These are phyloP conservation scores for Diplogasteroides magnus DNA, from an alignment of 1,140 invertebrate species.

Conservation along the genomic window DNA sequence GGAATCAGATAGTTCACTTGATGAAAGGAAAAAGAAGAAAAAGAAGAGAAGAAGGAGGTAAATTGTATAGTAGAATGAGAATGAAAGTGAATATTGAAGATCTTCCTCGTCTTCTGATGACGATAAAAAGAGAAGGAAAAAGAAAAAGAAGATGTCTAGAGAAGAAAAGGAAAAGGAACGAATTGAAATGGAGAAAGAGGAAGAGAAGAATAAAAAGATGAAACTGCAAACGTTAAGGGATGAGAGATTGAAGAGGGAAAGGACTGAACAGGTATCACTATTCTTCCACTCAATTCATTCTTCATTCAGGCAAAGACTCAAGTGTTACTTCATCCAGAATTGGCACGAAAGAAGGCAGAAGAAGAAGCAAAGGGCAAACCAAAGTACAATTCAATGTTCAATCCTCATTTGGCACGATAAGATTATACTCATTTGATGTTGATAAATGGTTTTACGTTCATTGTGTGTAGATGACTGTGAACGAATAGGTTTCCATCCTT, in stretches of 20 bases:
- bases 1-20: constrained; percentile 1
- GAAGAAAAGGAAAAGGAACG: constrained; percentile 10
- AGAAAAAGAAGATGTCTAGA: neutral
- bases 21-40: constrained; percentile 7
- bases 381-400: constrained; percentile 87
- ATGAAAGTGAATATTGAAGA: neutral
- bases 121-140: neutral
- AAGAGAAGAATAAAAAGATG: constrained; percentile 6
- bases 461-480: too few relatives aligned
- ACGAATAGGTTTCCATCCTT: too few relatives aligned
- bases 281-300: neutral
- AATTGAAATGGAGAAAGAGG: constrained; percentile 63
- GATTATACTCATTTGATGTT: neutral
- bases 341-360: constrained; percentile 55
- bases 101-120: neutral
- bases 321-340: constrained; percentile 23
- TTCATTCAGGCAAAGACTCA: neutral
- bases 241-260: constrained; percentile 39
- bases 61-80: constrained; percentile 8
- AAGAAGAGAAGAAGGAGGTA: constrained; percentile 62
- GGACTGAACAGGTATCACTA: constrained; percentile 62
- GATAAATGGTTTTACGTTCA: too few relatives aligned
- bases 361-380: constrained; percentile 48
- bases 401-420: constrained; percentile 74
- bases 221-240: constrained; percentile 16